Base-by-base conservation (phyloP, 2,797 vertebrate genomes). In the Spea hammondii region DNA sequence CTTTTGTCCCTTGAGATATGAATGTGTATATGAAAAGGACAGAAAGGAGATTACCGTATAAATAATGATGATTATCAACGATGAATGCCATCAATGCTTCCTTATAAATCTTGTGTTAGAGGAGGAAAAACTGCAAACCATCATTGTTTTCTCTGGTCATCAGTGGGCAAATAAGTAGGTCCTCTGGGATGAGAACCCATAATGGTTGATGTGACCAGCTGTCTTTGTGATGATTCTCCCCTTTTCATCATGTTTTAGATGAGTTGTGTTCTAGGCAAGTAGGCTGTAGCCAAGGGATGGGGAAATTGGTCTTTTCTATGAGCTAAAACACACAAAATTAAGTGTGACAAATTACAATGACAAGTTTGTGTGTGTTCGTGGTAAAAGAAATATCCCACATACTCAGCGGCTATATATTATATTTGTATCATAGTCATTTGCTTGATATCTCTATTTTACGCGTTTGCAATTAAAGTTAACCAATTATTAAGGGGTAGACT, bases 231-330 rank as follows among this genome's bases (percentile, higher is more conserved):
- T 85, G 83, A 82, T 85, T 88, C 83, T 83, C 77, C 84, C 79
- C 82, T 88, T 89, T 87, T 89, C 86, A 90, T 90, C 89, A 88
- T 89, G 84, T 85, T 87, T 82, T 85, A 87, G 84, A 90, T 89
- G 88, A 72, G 83, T 85, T 86, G 86, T 88, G 86, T 88, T 89
- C 85, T 74, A 5, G 84, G 83, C 83, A 69, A 84, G 85, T 84
- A 84, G 85, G 84, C 86, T 86, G 83, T 86, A 78, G 84, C 85
- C 86, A 75, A 85, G 79, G 78, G 80, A 80, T 86, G 87, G 83
- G 78, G 81, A 88, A 86, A 90, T 90, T 85, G 87, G 86, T 86
- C 87, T 88, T 87, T 73, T 84, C 78, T 87, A 87, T 87, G 86
- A 89, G 84, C 85, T 71, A 83, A 86, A 89, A 85, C 76, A 44